phyloP scores from a whole-genome alignment of 2,113 vertebrate species.

The Petrocephalus microphthalmus region DNA sequence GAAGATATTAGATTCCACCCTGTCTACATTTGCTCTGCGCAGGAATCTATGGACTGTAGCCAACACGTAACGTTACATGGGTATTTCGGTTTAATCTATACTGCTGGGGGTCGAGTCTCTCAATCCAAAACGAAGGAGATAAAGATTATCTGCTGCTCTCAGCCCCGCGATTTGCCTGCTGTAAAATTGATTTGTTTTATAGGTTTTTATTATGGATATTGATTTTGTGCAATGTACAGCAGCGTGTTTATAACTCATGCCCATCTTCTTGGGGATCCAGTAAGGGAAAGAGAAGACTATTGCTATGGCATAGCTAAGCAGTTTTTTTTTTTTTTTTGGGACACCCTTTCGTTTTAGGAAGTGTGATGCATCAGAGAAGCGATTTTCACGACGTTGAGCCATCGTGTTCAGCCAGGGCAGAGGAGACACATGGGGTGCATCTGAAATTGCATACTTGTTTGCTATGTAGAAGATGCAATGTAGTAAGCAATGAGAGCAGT shows the following conservation, averaged over 20 bases:
- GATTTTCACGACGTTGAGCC: background rate
- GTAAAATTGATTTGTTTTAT: background rate
- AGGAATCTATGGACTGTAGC: background rate
- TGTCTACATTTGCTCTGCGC: background rate
- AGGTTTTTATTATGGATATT: constrained; percentile 5
- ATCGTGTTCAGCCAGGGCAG: background rate
- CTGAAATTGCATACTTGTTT: background rate
- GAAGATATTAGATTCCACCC: background rate
- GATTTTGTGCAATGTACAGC: background rate
- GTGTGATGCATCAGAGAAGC: background rate
- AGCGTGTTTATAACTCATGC: background rate
- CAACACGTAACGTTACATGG: background rate
- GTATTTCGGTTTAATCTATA: background rate
- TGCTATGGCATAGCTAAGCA: background rate
- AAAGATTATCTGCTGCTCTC: background rate
- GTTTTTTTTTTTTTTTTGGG: background rate
- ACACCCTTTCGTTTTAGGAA: background rate
- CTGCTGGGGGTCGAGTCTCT: background rate
- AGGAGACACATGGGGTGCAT: background rate
- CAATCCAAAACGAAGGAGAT: background rate
- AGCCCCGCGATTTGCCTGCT: background rate
- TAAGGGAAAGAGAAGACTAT: background rate
- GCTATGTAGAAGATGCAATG: background rate
- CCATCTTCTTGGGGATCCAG: background rate
- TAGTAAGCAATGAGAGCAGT: background rate